These are phyloP conservation scores for Nomada goodeniana DNA, from an alignment of 2,888 invertebrate genomes.

Conservation along the genomic window DNA sequence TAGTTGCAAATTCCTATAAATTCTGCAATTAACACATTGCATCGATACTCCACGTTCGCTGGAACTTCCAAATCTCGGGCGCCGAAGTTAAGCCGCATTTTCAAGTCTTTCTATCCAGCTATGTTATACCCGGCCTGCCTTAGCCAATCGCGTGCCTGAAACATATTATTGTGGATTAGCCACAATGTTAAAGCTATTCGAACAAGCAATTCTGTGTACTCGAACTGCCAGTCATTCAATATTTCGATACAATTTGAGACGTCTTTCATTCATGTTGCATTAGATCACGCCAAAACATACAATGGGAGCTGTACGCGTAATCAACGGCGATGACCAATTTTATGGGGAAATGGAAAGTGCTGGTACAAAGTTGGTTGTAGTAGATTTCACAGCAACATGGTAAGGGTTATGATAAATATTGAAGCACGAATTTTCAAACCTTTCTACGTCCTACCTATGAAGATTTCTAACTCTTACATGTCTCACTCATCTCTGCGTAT, in stretches of 20 bases:
- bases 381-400: constrained; percentile 98
- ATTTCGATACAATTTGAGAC: constrained; percentile 14
- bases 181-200: constrained; percentile 20
- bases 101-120: constrained; percentile 1
- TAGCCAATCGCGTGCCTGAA: constrained; percentile 8
- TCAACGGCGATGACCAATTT: constrained; percentile 93
- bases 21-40: background rate
- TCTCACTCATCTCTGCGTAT: background rate
- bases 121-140: too few relatives aligned
- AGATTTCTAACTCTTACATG: background rate
- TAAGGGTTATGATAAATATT: constrained; percentile 83
- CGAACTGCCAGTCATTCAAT: constrained; percentile 65
- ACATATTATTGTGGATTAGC: constrained; percentile 2
- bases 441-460: too few relatives aligned
- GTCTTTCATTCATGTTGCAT: constrained; percentile 43
- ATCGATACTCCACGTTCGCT: too few relatives aligned
- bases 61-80: constrained; percentile 12
- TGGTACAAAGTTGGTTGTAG: constrained; percentile 95
- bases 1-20: background rate
- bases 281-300: constrained; percentile 54
- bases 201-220: constrained; percentile 1
- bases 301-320: constrained; percentile 88
- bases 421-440: background rate
- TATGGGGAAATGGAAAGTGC: constrained; percentile 93
- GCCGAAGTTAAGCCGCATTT: background rate